Conservation (phyloP, 2,888 invertebrate species). For the Homarus gammarus region DNA sequence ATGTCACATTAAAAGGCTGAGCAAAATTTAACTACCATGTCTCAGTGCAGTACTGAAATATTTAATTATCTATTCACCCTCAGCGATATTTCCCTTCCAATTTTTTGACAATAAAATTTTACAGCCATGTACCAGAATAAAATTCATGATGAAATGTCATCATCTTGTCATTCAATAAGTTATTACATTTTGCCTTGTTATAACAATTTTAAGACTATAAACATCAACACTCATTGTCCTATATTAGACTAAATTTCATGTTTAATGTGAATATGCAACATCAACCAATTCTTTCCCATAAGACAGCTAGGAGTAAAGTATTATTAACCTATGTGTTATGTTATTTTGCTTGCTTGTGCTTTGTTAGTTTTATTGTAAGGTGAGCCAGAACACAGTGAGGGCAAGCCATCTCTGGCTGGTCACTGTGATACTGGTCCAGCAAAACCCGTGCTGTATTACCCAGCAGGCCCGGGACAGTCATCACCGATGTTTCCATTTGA, state of each 20-base stretch:
- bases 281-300: not conserved
- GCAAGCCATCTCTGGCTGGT: slow-evolving; percentile 74
- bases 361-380: slow-evolving; percentile 73
- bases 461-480: slow-evolving; percentile 71
- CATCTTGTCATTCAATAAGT: too few species aligned
- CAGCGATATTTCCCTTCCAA: not conserved
- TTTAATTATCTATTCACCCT: not conserved
- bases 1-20: not conserved
- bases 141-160: too few species aligned
- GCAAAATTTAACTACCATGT: too few species aligned
- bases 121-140: too few species aligned
- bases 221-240: slow-evolving; percentile 10
- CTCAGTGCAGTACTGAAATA: too few species aligned
- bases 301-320: too few species aligned
- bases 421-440: slow-evolving; percentile 74
- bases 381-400: slow-evolving; percentile 73
- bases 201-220: not conserved
- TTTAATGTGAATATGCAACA: not conserved
- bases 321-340: too few species aligned
- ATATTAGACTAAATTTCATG: not conserved
- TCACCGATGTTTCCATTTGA: slow-evolving; percentile 71
- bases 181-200: not conserved
- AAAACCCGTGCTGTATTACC: slow-evolving; percentile 72
- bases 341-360: slow-evolving; percentile 63
- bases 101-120: too few species aligned